Evolutionary conservation across 2,888 invertebrate species (phyloP), one percentile per base, ranked within the genome.

Genomic region (Epirrhoe tristata): DNA sequence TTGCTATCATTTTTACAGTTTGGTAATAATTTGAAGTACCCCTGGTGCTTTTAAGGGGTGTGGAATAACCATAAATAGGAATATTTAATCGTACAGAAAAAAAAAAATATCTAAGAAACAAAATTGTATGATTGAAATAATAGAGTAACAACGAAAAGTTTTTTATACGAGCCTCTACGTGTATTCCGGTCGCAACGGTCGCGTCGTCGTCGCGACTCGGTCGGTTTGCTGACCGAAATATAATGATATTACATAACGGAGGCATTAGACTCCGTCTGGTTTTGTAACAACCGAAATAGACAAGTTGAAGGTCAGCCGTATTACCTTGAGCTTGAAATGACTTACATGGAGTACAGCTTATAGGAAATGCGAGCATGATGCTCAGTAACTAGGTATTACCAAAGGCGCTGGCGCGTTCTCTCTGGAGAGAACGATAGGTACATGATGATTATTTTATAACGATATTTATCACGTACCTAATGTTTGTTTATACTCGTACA

Each of bases 271-370:
- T 70, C 55, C 39, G 52, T 67, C 64, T 69, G 63, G 63, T 69
- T 65, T 52, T 58, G 53, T 24, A 46, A 34, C 56, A 67, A 63
- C 74, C 75, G 66, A 78, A 84, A 77, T 76, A 81, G 76, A 72
- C 73, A 78, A 82, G 80, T 80, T 77, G 78, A 82, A 83, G 84
- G 83, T 73, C 79, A 74, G 55, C 74, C 48, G 32, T 65, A 69
- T 24, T 24, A 43, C 52, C 56, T 57, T 55, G 57, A 34, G 16
- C 16, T 16, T 48, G 16, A 48, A 48, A 48, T 14, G 48, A 48
- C 48, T 16, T 48, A 43, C 16, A 46, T 46, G 16, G 14, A 5
- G 6, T 16, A 48, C 48, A 48, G 14, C 36, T 36, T 36, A 8
- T 36, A 36, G 10, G 5, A 36, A 10, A 10, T 10, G 8, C 14